Evolutionary conservation across 2,888 invertebrate genomes (phyloP).

Genomic region (Thalpophila matura): DNA sequence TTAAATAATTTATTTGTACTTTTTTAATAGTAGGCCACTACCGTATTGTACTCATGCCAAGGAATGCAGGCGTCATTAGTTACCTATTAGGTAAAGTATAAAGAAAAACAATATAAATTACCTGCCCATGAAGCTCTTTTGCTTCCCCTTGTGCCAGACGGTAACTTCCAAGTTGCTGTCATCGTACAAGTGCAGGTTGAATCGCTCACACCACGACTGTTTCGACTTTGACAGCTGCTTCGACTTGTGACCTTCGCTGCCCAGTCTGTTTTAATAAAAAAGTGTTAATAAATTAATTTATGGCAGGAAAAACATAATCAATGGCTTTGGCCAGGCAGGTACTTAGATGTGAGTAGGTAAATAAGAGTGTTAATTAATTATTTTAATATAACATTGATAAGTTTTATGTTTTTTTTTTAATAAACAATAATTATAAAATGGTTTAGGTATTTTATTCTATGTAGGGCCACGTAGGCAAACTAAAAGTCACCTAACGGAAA

Average conservation of each 20-base stretch:
- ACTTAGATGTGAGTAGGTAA: background rate
- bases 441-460: too few relatives aligned
- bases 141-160: constrained; percentile 86
- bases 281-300: constrained; percentile 2
- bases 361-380: too few relatives aligned
- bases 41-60: too few relatives aligned
- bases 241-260: constrained; percentile 83
- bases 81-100: too few relatives aligned
- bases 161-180: constrained; percentile 82
- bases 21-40: too few relatives aligned
- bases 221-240: constrained; percentile 84
- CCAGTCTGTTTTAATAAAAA: constrained; percentile 75
- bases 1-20: too few relatives aligned
- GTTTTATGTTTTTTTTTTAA: too few relatives aligned
- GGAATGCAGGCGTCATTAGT: too few relatives aligned
- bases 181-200: constrained; percentile 83
- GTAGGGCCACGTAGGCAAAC: too few relatives aligned
- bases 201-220: constrained; percentile 84
- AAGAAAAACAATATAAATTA: constrained; percentile 46
- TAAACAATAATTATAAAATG: too few relatives aligned
- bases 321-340: background rate
- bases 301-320: constrained; percentile 14
- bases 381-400: too few relatives aligned
- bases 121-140: constrained; percentile 88
- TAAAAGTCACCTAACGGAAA: too few relatives aligned